These are phyloP conservation scores for Sebastes jordani DNA, from an alignment of 2,797 vertebrate species.

Conservation along the genomic window DNA sequence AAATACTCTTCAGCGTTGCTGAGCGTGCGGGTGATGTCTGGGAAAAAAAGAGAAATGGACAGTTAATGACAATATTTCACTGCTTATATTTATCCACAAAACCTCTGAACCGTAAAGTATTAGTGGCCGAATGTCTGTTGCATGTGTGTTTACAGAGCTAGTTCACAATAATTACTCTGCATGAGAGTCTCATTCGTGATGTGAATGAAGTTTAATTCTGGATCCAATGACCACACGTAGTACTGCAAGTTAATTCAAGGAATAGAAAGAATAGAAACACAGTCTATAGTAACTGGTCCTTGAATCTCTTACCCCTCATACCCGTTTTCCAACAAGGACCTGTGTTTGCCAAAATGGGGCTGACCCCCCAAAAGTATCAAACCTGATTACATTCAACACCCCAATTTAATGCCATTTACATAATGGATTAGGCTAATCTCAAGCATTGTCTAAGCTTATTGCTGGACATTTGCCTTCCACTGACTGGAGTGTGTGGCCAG, in stretches of 20 bases:
- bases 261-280: background rate
- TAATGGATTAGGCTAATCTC: background rate
- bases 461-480: background rate
- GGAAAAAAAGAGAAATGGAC: background rate
- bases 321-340: background rate
- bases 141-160: background rate
- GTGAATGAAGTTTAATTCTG: background rate
- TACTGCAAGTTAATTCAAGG: background rate
- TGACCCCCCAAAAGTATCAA: background rate
- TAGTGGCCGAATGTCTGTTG: background rate
- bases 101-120: background rate
- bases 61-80: background rate
- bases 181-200: background rate
- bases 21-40: constrained; percentile 86
- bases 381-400: background rate
- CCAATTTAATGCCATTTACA: background rate
- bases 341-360: background rate
- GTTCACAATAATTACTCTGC: background rate
- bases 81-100: background rate
- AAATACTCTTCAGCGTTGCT: constrained; percentile 98
- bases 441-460: background rate
- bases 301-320: background rate
- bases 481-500: background rate
- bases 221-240: background rate
- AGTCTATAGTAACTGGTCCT: too few species aligned